Base-by-base conservation (phyloP, 2,113 vertebrate genomes). In the Cichladusa arquata region DNA sequence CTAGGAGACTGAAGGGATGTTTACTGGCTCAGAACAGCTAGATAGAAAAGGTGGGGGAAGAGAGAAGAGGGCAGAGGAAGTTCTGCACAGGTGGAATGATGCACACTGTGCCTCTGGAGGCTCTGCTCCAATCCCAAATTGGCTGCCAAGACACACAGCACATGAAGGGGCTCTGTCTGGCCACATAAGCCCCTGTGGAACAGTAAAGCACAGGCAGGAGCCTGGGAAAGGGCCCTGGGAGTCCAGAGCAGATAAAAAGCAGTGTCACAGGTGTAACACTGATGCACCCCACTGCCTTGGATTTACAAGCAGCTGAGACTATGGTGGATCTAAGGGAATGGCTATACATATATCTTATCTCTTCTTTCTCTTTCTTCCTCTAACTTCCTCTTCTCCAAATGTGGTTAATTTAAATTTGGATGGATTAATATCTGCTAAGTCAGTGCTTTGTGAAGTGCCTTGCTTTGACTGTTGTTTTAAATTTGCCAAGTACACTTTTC, bases 31-130 rank as follows among this genome's bases (percentile, higher is more conserved):
- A 40, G 34, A 77, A n/a, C 9, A 51, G 9, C 34, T 51, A n/a
- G 16, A 23, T 26, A 77, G 45, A 33, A n/a, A 60, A 50, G 26
- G 48, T 12, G 18, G 26, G 16, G 15, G 12, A 15, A 12, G 8
- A 13, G 19, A 3, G 24, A 18, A 12, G 25, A 61, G 25, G 20
- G 22, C 45, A 40, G 45, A 23, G 29, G 9, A 26, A 50, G 29
- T 12, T 62, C 74, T 62, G 29, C 4, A 0, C 11, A 38, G 22
- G 12, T 25, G 22, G 16, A 38, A 61, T 0, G 1, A 26, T 26
- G 34, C 13, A n/a, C 34, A 61, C 16, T 7, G 29, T 38, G 34
- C 57, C 57, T 12, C 22, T 51, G 57, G 28, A 62, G 29, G 22
- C 34, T 26, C 13, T 62, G 28, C 17, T 62, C 17, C 34, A 26